A percentile compares a stretch with the other conserved stretches of the same genome.
These are phyloP conservation scores for Melanerpes formicivorus DNA, from an alignment of 2,113 vertebrate genomes.

Conservation along the genomic window DNA sequence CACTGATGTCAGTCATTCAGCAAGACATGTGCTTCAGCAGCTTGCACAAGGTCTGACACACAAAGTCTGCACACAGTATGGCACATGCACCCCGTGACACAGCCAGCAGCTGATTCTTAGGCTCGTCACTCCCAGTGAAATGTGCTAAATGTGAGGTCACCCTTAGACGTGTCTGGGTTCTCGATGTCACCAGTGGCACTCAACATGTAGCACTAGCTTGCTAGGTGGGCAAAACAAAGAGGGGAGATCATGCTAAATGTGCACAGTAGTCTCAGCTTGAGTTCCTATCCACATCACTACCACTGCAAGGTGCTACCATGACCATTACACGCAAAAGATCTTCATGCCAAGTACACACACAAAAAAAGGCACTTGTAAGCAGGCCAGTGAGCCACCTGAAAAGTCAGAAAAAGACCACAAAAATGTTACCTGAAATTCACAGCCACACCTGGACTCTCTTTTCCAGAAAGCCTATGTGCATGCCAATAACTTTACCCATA, in stretches of 20 bases:
- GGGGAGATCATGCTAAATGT: neutral
- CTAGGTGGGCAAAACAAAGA: neutral
- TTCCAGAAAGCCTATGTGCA: neutral
- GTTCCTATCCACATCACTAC: too few relatives aligned
- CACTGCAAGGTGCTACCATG: neutral
- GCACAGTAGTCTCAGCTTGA: neutral
- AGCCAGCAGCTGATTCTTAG: neutral
- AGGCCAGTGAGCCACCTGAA: neutral
- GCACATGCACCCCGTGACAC: accelerated
- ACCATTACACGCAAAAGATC: neutral
- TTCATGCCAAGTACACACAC: neutral
- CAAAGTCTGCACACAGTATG: neutral
- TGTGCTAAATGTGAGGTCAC: neutral
- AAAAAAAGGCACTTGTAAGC: neutral
- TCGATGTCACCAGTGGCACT: neutral
- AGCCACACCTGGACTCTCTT: neutral
- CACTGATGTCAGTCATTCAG: neutral
- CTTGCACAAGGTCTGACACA: neutral
- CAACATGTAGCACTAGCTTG: accelerated
- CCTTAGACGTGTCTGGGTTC: neutral
- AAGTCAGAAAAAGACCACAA: neutral
- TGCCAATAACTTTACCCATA: neutral
- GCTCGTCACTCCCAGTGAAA: neutral
- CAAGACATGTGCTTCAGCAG: neutral
- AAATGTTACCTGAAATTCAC: neutral